Conservation (phyloP, 2,888 invertebrate species). For the Tipula helvola region DNA sequence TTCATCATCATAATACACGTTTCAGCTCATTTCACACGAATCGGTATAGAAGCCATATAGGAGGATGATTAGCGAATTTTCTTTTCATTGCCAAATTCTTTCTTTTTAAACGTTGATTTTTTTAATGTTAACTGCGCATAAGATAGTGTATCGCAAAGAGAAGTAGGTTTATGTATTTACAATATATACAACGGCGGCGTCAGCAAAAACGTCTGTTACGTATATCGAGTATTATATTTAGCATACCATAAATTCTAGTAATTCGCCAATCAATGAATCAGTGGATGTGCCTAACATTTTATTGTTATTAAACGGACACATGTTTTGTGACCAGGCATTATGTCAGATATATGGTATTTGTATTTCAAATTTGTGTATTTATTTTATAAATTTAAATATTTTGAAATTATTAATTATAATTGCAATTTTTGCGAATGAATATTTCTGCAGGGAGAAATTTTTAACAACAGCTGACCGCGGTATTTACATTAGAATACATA, state of each 20-base stretch:
- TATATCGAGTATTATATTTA: background rate
- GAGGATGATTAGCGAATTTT: background rate
- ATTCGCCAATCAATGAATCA: background rate
- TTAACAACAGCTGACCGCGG: too few relatives aligned
- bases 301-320: background rate
- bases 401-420: background rate
- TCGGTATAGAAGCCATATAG: background rate
- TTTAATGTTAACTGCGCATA: background rate
- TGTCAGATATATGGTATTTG: background rate
- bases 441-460: too few relatives aligned
- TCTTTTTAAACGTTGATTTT: background rate
- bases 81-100: background rate
- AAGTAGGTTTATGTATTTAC: background rate
- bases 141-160: background rate
- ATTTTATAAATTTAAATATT: background rate
- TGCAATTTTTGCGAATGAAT: background rate
- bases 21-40: background rate
- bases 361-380: background rate
- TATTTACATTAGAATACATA: too few relatives aligned
- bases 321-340: background rate
- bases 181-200: background rate
- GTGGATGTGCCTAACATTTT: background rate
- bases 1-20: background rate
- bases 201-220: background rate
- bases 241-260: background rate